Base-by-base conservation (phyloP, 2,113 vertebrate species). In the Gorsachius goisagi region DNA sequence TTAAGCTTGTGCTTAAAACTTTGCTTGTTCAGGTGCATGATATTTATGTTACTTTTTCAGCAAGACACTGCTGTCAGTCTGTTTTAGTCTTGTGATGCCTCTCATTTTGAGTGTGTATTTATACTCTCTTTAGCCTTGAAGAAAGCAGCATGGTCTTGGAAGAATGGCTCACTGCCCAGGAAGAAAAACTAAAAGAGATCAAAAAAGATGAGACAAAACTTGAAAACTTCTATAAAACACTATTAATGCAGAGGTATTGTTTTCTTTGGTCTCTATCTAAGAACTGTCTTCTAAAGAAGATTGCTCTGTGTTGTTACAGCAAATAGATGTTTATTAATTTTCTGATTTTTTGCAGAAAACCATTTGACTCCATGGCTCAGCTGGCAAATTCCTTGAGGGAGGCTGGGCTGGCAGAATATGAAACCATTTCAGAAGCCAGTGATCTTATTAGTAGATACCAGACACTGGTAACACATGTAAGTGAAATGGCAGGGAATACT, bases 151-250 rank as follows among this genome's bases (percentile, higher is more conserved):
- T 7, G 15, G 74, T 85, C 41, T 95, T 98, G 89, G 96, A 82
- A 74, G 91, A 96, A 56, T 98, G 98, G 98, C 89, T 98, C 26
- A 62, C 69, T 52, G 82, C 77, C 96, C 98, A 98, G 67, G 97
- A 98, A 95, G 89, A 96, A 64, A 97, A 97, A 63, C 92, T 97
- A 59, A 92, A 96, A 90, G 97, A 96, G 53, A 69, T 84, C 27
- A 78, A 93, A 82, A 87, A 79, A 32, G 93, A 97, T 27, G 93
- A 82, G 73, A 44, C 89, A 66, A 90, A 96, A 84, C 71, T 64
- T 30, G 97, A 97, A 81, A 91, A 92, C 20, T 56, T 97, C 60
- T 96, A 81, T 56, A 93, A 96, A 89, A 68, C 80, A 9, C 45
- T 98, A 3, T 53, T 97, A 59, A 89, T 76, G 74, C 95, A 98